A percentile compares a stretch with the other conserved stretches of the same genome.
phyloP scores from a whole-genome alignment of 1,140 invertebrate species.

The Hyles vespertilio region DNA sequence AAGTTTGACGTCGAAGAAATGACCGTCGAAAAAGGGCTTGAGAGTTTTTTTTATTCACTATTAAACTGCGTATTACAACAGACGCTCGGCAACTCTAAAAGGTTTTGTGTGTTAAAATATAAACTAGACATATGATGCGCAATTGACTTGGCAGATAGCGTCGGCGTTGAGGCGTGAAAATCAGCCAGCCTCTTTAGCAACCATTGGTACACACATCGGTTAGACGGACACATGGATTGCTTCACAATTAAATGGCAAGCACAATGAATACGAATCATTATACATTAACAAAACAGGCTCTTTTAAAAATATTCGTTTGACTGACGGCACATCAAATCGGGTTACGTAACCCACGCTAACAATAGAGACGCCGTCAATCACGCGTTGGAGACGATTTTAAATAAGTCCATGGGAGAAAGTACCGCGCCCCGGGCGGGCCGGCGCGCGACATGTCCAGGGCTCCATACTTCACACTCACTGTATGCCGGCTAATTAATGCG shows the following conservation, averaged over 20 bases:
- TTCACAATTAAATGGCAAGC: slow-evolving; percentile 68
- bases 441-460: slow-evolving; percentile 25
- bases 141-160: slow-evolving; percentile 2
- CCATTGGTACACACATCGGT: slow-evolving; percentile 27
- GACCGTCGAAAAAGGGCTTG: neutral
- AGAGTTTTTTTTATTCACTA: neutral
- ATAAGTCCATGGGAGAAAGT: slow-evolving; percentile 69
- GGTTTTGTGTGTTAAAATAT: too few relatives aligned
- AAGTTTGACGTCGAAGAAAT: slow-evolving; percentile 3
- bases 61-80: neutral
- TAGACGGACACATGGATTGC: slow-evolving; percentile 56
- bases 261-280: slow-evolving; percentile 63
- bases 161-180: slow-evolving; percentile 21
- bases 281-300: slow-evolving; percentile 61
- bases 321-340: slow-evolving; percentile 60
- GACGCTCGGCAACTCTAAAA: too few relatives aligned
- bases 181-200: slow-evolving; percentile 27
- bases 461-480: slow-evolving; percentile 21
- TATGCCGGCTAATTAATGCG: slow-evolving; percentile 42
- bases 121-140: slow-evolving; percentile 8
- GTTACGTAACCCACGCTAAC: slow-evolving; percentile 62
- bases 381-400: slow-evolving; percentile 66
- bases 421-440: slow-evolving; percentile 38
- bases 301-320: slow-evolving; percentile 58
- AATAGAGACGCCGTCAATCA: slow-evolving; percentile 60